Evolutionary conservation across 2,113 vertebrate species (phyloP).

Genomic region (Microcebus murinus): DNA sequence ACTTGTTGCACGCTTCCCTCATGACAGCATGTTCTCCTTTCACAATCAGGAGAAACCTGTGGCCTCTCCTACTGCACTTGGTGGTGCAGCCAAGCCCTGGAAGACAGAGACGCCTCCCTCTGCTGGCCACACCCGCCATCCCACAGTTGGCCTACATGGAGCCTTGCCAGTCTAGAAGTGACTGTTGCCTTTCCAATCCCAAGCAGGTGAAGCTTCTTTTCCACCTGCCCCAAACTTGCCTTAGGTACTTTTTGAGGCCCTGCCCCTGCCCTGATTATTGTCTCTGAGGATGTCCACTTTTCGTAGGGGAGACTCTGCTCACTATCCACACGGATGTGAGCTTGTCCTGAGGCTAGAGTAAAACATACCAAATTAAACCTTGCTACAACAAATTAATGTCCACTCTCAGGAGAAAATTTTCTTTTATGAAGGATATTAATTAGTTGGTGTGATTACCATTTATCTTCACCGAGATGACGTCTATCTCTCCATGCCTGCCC

Average conservation of each 20-base stretch:
- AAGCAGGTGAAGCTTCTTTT: not conserved
- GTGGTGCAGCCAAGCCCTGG: no score
- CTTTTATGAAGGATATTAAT: not conserved
- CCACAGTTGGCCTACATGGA: rapidly evolving
- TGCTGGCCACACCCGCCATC: not conserved
- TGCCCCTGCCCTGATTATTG: not conserved
- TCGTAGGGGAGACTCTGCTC: not conserved
- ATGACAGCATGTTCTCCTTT: not conserved
- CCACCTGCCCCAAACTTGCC: not conserved
- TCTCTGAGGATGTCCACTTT: not conserved
- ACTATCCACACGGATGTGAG: not conserved
- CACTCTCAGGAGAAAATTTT: not conserved
- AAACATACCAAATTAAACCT: not conserved
- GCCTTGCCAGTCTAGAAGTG: not conserved
- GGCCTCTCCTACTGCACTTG: not conserved
- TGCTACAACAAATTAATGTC: not conserved
- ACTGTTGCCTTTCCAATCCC: not conserved
- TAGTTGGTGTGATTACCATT: not conserved
- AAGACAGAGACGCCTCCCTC: not conserved
- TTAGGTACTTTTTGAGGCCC: not conserved
- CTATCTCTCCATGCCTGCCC: not conserved
- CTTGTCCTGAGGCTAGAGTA: not conserved
- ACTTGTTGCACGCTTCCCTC: not conserved
- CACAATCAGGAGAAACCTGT: not conserved
- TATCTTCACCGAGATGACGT: not conserved